phyloP scores from a whole-genome alignment of 2,797 vertebrate genomes.

The Microchirus variegatus region DNA sequence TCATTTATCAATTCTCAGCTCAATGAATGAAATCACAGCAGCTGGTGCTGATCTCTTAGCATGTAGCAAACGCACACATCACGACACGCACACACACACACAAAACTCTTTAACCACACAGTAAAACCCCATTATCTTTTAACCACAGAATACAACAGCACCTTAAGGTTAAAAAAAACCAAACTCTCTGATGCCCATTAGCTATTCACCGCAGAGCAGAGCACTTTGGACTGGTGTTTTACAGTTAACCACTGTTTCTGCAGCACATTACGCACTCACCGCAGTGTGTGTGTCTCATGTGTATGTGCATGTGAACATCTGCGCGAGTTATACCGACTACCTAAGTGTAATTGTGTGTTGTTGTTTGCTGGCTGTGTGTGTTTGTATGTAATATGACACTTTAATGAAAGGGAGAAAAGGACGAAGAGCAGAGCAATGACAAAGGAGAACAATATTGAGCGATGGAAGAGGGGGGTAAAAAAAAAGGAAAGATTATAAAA shows the following conservation, averaged over 20 bases:
- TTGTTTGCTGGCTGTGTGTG: conserved; percentile 42
- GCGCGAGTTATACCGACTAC: conserved; percentile 14
- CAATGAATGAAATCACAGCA: conserved; percentile 26
- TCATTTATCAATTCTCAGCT: too few relatives aligned
- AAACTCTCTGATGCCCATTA: conserved; percentile 72
- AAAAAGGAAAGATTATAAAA: conserved; percentile 20
- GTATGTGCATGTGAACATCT: conserved; percentile 36
- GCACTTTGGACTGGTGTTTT: conserved; percentile 72
- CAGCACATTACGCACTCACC: conserved; percentile 67
- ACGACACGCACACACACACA: conserved; percentile 15
- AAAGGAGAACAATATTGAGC: conserved; percentile 54
- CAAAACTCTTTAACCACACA: conserved; percentile 63
- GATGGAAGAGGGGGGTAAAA: conserved; percentile 6
- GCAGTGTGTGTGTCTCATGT: conserved; percentile 37
- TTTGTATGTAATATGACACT: conserved; percentile 72
- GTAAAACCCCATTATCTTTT: conserved; percentile 67
- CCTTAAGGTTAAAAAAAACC: conserved; percentile 70
- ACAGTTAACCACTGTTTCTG: conserved; percentile 74
- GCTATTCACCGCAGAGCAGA: conserved; percentile 71
- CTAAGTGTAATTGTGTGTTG: conserved; percentile 30
- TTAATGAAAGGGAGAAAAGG: conserved; percentile 72
- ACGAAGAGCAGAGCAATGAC: conserved; percentile 32
- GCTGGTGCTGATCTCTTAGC: conserved; percentile 4
- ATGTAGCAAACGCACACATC: not conserved
- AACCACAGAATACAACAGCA: conserved; percentile 74